Evolutionary conservation across 2,113 vertebrate species (phyloP), one percentile per base, ranked within the genome.

Genomic region (Donacobius atricapilla): DNA sequence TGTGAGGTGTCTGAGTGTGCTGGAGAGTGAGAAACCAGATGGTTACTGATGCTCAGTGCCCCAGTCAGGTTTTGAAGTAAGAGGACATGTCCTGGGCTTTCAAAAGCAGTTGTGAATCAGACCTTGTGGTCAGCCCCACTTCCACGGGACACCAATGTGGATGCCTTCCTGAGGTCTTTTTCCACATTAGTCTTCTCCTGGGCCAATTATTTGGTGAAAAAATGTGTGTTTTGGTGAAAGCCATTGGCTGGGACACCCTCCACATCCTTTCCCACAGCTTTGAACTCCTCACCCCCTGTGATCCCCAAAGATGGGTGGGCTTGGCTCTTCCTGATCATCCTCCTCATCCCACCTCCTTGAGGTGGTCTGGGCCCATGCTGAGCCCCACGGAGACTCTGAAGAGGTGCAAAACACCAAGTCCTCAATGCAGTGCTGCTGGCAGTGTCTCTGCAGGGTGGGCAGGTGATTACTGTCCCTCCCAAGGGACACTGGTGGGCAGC

Each of bases 41-140:
- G n/a, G 33, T 30, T 54, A 5, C 27, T 8, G 39, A 37, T 50
- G 20, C 16, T 72, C 28, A 9, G 57, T 6, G 21, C n/a, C 16
- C 27, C 0, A 0, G 9, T 16, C 1, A 5, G 56, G 64, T 45
- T 78, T 33, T 31, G 20, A 45, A 86, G 40, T 0, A 2, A 80
- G 45, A 33, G 27, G 24, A 54, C 2, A 1, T 2, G 2, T 56
- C 42, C 35, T 6, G 7, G 44, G 20, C 9, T 70, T 90, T 65
- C 51, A 50, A 65, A 81, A 51, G 5, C 27, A 3, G 1, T 5
- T 31, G 22, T 37, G 3, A 15, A 47, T 47, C 12, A 8, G n/a
- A 47, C 22, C 57, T 40, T 11, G 5, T 8, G 28, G 35, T 57
- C 18, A 84, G 15, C 24, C 27, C 23, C 13, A 1, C 11, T 37